Evolutionary conservation across 2,888 invertebrate genomes (phyloP).

Genomic region (Mythimna impura): DNA sequence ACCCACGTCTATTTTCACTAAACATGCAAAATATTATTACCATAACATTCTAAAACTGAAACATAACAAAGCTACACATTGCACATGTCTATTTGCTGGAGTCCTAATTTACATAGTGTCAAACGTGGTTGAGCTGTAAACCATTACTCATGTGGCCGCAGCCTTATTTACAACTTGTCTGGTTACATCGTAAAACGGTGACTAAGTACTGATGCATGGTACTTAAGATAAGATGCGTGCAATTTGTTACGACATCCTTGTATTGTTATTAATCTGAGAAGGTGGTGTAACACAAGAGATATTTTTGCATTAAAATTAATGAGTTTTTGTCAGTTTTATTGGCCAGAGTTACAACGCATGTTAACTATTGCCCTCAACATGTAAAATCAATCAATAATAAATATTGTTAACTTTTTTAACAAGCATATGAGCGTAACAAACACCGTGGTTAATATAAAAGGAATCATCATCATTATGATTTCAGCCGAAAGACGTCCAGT

Average conservation of each 20-base stretch:
- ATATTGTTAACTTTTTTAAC: no score
- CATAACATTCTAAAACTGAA: slow-evolving; percentile 28
- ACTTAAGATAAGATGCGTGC: slow-evolving; percentile 35
- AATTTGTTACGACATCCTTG: slow-evolving; percentile 27
- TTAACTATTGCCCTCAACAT: neutral
- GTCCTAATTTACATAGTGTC: slow-evolving; percentile 49
- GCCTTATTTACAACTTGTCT: slow-evolving; percentile 47
- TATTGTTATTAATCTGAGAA: slow-evolving; percentile 31
- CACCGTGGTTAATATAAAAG: no score
- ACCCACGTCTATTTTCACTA: slow-evolving; percentile 20
- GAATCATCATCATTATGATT: no score
- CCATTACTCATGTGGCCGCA: slow-evolving; percentile 49
- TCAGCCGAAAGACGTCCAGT: no score
- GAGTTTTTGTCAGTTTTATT: neutral
- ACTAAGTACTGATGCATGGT: slow-evolving; percentile 48
- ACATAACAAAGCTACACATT: slow-evolving; percentile 24
- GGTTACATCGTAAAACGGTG: slow-evolving; percentile 52
- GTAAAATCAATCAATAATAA: no score
- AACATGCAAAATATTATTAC: slow-evolving; percentile 23
- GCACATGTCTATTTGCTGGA: slow-evolving; percentile 43
- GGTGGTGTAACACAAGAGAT: neutral
- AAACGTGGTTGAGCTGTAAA: slow-evolving; percentile 41
- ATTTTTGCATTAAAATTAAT: slow-evolving; percentile 5
- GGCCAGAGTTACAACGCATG: neutral
- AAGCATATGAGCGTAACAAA: no score